Evolutionary conservation across 2,797 vertebrate species (phyloP), one percentile per base, ranked within the genome.

Genomic region (Vipera latastei): DNA sequence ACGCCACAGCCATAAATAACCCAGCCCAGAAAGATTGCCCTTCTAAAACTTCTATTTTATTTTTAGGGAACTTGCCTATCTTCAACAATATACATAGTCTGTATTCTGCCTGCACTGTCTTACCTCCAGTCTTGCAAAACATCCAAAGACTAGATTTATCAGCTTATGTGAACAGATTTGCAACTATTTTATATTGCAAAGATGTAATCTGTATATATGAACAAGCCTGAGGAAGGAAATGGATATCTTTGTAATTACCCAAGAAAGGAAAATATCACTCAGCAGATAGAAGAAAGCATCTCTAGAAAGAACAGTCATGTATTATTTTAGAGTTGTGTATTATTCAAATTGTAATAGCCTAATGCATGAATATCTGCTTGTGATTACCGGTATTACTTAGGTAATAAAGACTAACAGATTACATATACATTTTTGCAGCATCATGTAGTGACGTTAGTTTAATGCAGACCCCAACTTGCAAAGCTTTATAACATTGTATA

Each of bases 341-440:
- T 60, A 1, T 92, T 94, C 88, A 22, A 88, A 48, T 83, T 95
- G 22, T 56, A 91, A 89, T 69, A 2, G 56, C 0, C n/a, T 18
- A 73, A 44, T 92, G 7, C 20, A 90, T 88, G 93, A 18, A 57
- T 87, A 94, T 85, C 2, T 85, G 88, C 95, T 57, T 90, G 95
- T 94, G 48, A 57, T 93, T 94, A n/a, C n/a, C n/a, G n/a, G n/a
- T n/a, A 89, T 59, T 95, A 96, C 89, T 91, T 91, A 2, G 53
- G 59, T 93, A 32, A 78, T 83, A 22, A 83, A 48, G 38, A 22
- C 38, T 78, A 78, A 44, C 1, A 44, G 32, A 22, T 83, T 83
- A 48, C 4, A 9, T 48, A 44, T 38, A 44, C 8, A 78, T 11
- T 78, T 44, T 78, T 48, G 38, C 38, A 48, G 20, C 8, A 83